phyloP scores from a whole-genome alignment of 2,113 vertebrate genomes.

The Alaudala cheleensis region DNA sequence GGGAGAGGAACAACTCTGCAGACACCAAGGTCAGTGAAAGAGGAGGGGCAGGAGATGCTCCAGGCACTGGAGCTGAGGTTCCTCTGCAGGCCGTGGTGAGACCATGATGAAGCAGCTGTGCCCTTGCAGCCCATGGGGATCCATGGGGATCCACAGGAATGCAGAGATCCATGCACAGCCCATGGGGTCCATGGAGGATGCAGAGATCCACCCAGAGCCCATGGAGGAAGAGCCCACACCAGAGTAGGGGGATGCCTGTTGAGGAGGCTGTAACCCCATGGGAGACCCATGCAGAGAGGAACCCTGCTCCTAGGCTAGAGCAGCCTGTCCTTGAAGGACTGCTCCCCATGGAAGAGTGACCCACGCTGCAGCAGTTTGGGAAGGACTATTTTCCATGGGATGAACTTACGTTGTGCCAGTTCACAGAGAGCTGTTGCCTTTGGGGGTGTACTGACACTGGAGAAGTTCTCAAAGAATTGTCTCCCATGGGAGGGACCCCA shows the following conservation, averaged over 20 bases:
- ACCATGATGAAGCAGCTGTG: background rate
- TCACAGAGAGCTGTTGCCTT: background rate
- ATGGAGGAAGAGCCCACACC: background rate
- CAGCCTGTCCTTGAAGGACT: background rate
- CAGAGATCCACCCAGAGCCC: background rate
- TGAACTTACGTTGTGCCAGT: background rate
- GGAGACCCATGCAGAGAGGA: background rate
- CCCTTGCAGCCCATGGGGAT: background rate
- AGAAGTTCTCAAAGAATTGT: background rate
- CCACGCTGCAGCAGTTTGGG: fast-evolving
- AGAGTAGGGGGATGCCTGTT: background rate
- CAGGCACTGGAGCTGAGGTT: background rate
- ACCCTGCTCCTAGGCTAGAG: background rate
- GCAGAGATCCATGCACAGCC: background rate
- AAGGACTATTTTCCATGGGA: background rate
- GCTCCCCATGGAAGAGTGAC: background rate
- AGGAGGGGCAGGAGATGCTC: background rate
- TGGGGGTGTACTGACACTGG: background rate
- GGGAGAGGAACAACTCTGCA: background rate
- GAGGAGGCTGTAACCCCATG: background rate
- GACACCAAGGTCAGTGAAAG: background rate
- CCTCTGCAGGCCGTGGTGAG: background rate
- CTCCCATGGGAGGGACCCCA: background rate
- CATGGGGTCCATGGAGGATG: background rate
- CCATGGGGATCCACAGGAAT: background rate